A percentile compares a stretch with the other conserved stretches of the same genome.
phyloP scores from a whole-genome alignment of 2,888 invertebrate species.

The Noctua janthe region DNA sequence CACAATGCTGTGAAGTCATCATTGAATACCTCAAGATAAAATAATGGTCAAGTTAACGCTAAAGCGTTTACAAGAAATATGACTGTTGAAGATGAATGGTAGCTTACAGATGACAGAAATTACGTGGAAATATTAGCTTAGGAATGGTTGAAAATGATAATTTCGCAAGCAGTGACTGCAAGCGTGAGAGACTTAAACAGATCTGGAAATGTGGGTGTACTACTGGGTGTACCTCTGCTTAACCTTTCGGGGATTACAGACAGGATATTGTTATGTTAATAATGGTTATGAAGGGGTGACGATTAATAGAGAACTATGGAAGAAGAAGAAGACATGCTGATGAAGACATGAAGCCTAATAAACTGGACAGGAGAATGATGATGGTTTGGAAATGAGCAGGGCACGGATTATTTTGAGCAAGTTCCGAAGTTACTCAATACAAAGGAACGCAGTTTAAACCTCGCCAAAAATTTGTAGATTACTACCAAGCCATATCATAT shows the following conservation, averaged over 20 bases:
- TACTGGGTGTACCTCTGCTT: background rate
- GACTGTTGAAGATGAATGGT: slow-evolving; percentile 25
- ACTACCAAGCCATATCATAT: slow-evolving; percentile 19
- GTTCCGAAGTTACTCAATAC: background rate
- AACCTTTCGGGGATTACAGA: background rate
- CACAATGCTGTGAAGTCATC: slow-evolving; percentile 60
- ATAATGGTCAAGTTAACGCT: slow-evolving; percentile 23
- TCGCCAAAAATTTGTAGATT: background rate
- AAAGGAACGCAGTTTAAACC: background rate
- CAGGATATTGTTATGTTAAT: background rate
- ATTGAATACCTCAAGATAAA: slow-evolving; percentile 13
- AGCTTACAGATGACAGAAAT: background rate
- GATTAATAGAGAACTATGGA: background rate
- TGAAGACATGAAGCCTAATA: no score
- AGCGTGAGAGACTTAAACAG: background rate
- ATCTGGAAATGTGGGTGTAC: background rate
- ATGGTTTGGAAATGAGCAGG: background rate
- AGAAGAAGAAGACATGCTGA: background rate
- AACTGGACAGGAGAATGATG: background rate
- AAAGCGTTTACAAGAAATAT: background rate
- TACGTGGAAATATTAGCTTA: background rate
- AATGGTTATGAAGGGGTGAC: background rate
- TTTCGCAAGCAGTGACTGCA: background rate
- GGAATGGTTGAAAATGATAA: background rate
- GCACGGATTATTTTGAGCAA: background rate